A percentile compares a stretch with the other conserved stretches of the same genome.
Conservation (phyloP, 2,797 vertebrate species). For the Saxicola maurus region DNA sequence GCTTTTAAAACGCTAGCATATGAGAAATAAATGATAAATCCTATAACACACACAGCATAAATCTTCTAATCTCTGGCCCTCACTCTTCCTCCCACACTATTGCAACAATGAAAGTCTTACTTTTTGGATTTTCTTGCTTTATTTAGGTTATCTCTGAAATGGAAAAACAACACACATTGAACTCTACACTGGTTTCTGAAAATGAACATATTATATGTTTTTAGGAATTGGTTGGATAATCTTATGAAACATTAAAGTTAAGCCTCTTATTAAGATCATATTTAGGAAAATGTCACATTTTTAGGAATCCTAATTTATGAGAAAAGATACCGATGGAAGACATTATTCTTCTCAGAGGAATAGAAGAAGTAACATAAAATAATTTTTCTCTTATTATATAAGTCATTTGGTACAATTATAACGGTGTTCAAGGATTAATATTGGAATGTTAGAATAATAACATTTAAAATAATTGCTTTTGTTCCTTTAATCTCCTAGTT, state of each 20-base stretch:
- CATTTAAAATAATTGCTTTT: conserved; percentile 28
- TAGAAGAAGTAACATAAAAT: conserved; percentile 21
- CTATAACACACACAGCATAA: neutral
- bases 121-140: conserved; percentile 3
- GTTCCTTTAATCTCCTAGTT: conserved; percentile 13
- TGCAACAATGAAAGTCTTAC: neutral
- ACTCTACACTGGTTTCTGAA: neutral
- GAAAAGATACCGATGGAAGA: neutral
- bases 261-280: conserved; percentile 2
- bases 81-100: neutral
- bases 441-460: neutral
- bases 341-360: neutral
- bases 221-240: conserved; percentile 5
- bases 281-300: conserved; percentile 49
- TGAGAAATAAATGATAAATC: neutral
- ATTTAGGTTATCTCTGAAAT: conserved; percentile 6
- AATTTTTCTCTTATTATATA: conserved; percentile 23
- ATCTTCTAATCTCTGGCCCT: neutral
- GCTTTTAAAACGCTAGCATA: neutral
- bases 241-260: conserved; percentile 1
- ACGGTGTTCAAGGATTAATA: conserved; percentile 23
- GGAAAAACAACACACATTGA: neutral
- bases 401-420: conserved; percentile 42
- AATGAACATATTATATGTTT: neutral
- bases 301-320: conserved; percentile 29